These are phyloP conservation scores for Leptodactylus fuscus DNA, from an alignment of 2,113 vertebrate species.

Conservation along the genomic window DNA sequence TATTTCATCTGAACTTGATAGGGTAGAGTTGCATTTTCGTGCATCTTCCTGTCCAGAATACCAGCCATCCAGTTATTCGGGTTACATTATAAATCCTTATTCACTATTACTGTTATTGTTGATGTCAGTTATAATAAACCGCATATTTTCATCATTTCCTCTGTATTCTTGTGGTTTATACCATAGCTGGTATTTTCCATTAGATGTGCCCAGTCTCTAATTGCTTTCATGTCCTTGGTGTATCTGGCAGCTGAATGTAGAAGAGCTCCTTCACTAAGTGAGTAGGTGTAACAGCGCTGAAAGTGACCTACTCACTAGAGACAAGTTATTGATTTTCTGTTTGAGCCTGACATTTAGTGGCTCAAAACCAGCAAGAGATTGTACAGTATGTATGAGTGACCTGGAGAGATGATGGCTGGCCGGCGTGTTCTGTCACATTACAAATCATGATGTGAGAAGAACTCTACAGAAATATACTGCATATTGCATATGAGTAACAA, in stretches of 20 bases:
- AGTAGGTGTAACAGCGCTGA: constrained; percentile 36
- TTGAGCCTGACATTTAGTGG: constrained; percentile 48
- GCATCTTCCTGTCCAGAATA: too few species aligned
- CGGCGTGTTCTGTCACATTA: background rate
- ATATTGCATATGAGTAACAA: too few species aligned
- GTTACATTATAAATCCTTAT: too few species aligned
- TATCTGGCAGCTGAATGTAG: background rate
- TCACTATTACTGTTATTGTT: too few species aligned
- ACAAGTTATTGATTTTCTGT: constrained; percentile 46
- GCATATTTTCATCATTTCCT: background rate
- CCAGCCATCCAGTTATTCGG: too few species aligned
- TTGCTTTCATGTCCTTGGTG: background rate
- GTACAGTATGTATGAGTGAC: constrained; percentile 6
- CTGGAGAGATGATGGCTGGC: background rate
- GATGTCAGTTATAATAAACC: background rate
- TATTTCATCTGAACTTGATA: too few species aligned
- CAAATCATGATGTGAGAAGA: background rate
- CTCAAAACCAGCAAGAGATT: constrained; percentile 20
- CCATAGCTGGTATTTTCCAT: background rate
- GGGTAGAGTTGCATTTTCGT: too few species aligned
- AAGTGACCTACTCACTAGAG: constrained; percentile 53
- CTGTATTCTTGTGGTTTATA: background rate
- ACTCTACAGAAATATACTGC: background rate
- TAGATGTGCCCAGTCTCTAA: background rate
- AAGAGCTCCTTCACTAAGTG: constrained; percentile 20